phyloP scores from a whole-genome alignment of 1,140 invertebrate genomes.

The Lucilia sericata region DNA sequence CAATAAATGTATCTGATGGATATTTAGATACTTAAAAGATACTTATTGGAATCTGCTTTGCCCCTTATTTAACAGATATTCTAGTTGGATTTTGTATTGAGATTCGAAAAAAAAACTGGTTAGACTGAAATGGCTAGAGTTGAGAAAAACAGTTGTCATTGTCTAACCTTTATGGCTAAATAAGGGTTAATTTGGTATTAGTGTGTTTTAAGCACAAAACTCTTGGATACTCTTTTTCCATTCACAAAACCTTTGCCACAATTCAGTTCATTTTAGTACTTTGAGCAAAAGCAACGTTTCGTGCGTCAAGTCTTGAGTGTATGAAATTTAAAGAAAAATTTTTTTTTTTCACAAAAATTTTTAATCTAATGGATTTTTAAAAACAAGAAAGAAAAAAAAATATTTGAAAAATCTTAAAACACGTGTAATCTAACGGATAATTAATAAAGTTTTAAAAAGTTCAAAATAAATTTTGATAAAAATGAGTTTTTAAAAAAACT shows the following conservation, averaged over 20 bases:
- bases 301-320: background rate
- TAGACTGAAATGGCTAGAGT: background rate
- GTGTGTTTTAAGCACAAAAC: background rate
- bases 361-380: background rate
- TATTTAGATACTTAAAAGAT: too few species aligned
- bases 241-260: background rate
- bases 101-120: background rate
- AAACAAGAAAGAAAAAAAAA: background rate
- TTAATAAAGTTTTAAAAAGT: background rate
- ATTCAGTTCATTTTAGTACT: conserved; percentile 42
- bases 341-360: background rate
- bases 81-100: background rate
- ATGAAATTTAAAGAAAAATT: background rate
- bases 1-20: background rate
- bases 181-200: conserved; percentile 32
- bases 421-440: background rate
- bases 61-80: background rate
- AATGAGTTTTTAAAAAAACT: too few species aligned
- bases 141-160: background rate
- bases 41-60: background rate
- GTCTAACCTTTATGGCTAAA: background rate
- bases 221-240: conserved; percentile 7
- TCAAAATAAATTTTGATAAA: too few species aligned
- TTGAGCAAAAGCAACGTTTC: conserved; percentile 34
- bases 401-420: background rate